phyloP scores from a whole-genome alignment of 2,888 invertebrate genomes.

The Limnephilus auricula region DNA sequence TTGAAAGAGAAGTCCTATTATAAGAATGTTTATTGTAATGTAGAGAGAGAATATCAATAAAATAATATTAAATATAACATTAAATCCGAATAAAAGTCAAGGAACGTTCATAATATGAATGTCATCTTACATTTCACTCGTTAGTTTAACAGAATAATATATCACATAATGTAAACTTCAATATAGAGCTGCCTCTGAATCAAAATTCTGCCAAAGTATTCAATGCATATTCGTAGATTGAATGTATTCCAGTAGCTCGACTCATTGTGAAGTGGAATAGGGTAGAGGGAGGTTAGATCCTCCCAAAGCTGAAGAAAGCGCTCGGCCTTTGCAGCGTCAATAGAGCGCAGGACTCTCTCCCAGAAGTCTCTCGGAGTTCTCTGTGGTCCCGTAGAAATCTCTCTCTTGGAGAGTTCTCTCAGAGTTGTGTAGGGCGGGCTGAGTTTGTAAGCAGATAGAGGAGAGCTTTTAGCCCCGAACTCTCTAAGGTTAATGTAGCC shows the following conservation, averaged over 20 bases:
- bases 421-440: background rate
- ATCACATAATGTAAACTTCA: background rate
- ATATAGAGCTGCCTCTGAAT: background rate
- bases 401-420: background rate
- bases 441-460: background rate
- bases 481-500: conserved; percentile 33
- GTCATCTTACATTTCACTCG: background rate
- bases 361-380: background rate
- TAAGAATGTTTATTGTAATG: background rate
- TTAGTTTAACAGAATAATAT: background rate
- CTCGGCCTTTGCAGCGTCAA: background rate
- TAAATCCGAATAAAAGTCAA: background rate
- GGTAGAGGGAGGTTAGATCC: background rate
- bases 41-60: too few relatives aligned
- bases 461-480: conserved; percentile 40
- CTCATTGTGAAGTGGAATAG: background rate
- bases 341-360: background rate
- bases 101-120: background rate
- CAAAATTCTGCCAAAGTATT: background rate
- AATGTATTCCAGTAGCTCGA: background rate
- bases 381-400: background rate
- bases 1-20: background rate
- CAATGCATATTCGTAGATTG: background rate
- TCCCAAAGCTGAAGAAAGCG: background rate
- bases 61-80: too few relatives aligned